A percentile compares a stretch with the other conserved stretches of the same genome.
These are phyloP conservation scores for Drosophila seclusa DNA, from an alignment of 2,888 invertebrate genomes.

Conservation along the genomic window DNA sequence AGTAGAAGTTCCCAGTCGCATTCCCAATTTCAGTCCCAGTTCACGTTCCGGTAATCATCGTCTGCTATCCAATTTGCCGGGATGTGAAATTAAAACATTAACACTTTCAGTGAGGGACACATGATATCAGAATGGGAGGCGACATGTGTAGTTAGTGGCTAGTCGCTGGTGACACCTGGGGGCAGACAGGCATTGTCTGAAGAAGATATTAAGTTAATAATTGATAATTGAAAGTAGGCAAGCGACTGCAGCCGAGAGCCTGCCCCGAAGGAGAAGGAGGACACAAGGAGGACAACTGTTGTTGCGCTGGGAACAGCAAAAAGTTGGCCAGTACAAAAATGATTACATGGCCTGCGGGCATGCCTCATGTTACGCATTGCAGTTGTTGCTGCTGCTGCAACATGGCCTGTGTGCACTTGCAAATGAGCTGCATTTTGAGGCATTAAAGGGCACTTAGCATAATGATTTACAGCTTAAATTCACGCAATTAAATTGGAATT, in stretches of 20 bases:
- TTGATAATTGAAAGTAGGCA: constrained; percentile 76
- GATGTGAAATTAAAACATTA: constrained; percentile 68
- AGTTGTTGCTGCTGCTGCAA: constrained; percentile 17
- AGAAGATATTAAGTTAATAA: constrained; percentile 80
- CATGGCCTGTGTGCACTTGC: constrained; percentile 62
- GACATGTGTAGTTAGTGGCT: constrained; percentile 14
- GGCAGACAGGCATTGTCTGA: constrained; percentile 40
- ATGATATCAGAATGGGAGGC: constrained; percentile 5
- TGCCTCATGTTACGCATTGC: constrained; percentile 54
- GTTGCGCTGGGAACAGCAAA: neutral
- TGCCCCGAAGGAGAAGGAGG: constrained; percentile 28
- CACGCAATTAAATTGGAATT: constrained; percentile 83
- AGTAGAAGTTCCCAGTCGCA: neutral
- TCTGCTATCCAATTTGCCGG: constrained; percentile 34
- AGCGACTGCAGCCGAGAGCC: constrained; percentile 31
- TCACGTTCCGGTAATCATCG: neutral
- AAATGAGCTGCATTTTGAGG: constrained; percentile 82
- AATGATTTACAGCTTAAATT: constrained; percentile 84
- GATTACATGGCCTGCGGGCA: constrained; percentile 71
- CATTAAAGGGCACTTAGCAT: constrained; percentile 84
- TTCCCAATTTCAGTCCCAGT: neutral
- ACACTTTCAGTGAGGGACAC: constrained; percentile 37
- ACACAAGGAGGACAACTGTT: constrained; percentile 22
- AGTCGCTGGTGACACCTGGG: constrained; percentile 53
- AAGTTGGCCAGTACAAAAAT: constrained; percentile 45